These are phyloP conservation scores for Tipula lateralis DNA, from an alignment of 2,888 invertebrate species.

Conservation along the genomic window DNA sequence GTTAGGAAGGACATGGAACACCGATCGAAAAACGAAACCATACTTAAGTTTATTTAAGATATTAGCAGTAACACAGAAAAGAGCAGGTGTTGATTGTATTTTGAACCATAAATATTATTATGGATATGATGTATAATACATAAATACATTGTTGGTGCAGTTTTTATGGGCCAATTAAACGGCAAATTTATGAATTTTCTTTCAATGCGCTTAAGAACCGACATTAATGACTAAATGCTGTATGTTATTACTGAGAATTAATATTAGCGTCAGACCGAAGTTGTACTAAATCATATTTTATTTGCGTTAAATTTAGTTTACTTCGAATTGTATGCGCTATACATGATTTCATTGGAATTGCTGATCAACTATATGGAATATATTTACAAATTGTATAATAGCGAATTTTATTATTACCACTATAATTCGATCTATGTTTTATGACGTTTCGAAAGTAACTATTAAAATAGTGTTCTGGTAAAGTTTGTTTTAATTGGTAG, in stretches of 20 bases:
- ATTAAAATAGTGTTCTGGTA: no score
- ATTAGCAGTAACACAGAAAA: not conserved
- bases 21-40: not conserved
- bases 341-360: not conserved
- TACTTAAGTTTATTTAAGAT: not conserved
- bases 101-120: not conserved
- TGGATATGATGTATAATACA: not conserved
- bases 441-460: no score
- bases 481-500: no score
- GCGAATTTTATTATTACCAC: no score
- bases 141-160: not conserved
- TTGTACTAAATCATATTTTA: not conserved
- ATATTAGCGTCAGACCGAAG: not conserved
- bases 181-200: not conserved
- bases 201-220: not conserved
- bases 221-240: not conserved
- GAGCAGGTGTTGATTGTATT: constrained; percentile 1
- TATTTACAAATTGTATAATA: no score
- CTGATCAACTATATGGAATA: no score
- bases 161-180: not conserved
- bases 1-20: not conserved
- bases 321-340: not conserved
- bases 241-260: not conserved
- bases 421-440: no score
- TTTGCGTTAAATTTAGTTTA: not conserved